Percentiles rank a stretch among this genome's conserved stretches.
Conservation (phyloP, 2,113 vertebrate genomes). For the Melanotaenia duboulayi region DNA sequence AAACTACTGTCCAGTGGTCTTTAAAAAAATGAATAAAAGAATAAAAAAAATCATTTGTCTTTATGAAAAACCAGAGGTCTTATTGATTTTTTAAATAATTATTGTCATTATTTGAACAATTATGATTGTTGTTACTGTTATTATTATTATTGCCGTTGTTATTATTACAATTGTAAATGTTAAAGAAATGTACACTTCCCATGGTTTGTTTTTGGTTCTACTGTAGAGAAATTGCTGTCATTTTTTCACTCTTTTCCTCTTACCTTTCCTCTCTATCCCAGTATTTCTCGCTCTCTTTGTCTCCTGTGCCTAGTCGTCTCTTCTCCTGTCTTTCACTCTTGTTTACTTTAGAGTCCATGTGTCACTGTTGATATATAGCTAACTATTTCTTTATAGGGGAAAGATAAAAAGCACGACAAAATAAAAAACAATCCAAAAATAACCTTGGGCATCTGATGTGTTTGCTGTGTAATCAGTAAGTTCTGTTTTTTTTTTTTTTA, state of each 20-base stretch:
- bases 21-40: constrained; percentile 76
- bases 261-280: constrained; percentile 67
- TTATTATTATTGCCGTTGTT: constrained; percentile 83
- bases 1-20: constrained; percentile 86
- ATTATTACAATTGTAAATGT: constrained; percentile 87
- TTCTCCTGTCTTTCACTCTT: constrained; percentile 77
- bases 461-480: constrained; percentile 54
- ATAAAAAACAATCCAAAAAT: constrained; percentile 81
- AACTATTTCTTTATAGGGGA: constrained; percentile 88
- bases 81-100: constrained; percentile 80
- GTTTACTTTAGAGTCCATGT: constrained; percentile 82
- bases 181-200: constrained; percentile 82
- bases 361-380: constrained; percentile 88
- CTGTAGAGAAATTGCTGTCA: constrained; percentile 79
- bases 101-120: constrained; percentile 81
- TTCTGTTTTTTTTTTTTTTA: constrained; percentile 41
- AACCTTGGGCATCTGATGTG: constrained; percentile 37
- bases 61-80: constrained; percentile 83
- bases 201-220: constrained; percentile 77
- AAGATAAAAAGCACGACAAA: constrained; percentile 87
- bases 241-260: constrained; percentile 64
- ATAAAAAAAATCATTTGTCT: constrained; percentile 79
- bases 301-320: constrained; percentile 77
- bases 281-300: constrained; percentile 69
- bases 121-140: constrained; percentile 85